Evolutionary conservation across 2,797 vertebrate species (phyloP), one percentile per base, ranked within the genome.

Genomic region (Sciaenops ocellatus): DNA sequence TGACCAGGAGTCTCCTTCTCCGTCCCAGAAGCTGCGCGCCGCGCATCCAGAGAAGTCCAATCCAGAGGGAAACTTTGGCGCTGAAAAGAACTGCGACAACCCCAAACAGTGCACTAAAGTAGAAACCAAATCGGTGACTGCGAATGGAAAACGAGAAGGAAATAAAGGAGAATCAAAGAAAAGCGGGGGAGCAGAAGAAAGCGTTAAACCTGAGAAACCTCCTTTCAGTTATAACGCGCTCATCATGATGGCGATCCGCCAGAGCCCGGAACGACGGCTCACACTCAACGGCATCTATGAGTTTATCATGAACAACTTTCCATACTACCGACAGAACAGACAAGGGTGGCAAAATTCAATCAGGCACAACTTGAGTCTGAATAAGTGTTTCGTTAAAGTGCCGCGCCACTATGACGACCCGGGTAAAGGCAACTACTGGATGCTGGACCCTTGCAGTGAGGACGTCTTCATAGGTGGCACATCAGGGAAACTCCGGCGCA

Each of bases 221-320:
- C 94, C 95, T 0, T 96, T 96, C 76, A 96, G 96, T 41, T 96
- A 96, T 64, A 96, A 96, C 76, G 96, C 96, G 42, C 93, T 96
- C 72, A 96, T 96, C 67, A 96, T 96, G 95, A 96, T 96, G 96
- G 96, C 96, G 44, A 96, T 96, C 75, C 93, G 95, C 30, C 95
- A 95, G 79, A 96, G 94, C 72, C 95, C 94, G 1, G 92, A 90
- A 12, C 73, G 92, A 20, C 87, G 95, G 6, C 95, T 96, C 48
- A 95, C 96, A 0, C 94, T 96, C 41, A 96, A 93, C 65, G 94
- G 94, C 73, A 96, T 96, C 78, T 96, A 96, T 1, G 95, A 96
- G 85, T 96, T 95, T 24, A 96, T 96, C 81, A 95, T 95, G 92
- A 81, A 83, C 13, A 93, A 95, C 87, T 96, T 96, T 30, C 96